Percentiles rank a stretch among this genome's conserved stretches.
Conservation (phyloP, 2,797 vertebrate species). For the Sebastes nivosus region DNA sequence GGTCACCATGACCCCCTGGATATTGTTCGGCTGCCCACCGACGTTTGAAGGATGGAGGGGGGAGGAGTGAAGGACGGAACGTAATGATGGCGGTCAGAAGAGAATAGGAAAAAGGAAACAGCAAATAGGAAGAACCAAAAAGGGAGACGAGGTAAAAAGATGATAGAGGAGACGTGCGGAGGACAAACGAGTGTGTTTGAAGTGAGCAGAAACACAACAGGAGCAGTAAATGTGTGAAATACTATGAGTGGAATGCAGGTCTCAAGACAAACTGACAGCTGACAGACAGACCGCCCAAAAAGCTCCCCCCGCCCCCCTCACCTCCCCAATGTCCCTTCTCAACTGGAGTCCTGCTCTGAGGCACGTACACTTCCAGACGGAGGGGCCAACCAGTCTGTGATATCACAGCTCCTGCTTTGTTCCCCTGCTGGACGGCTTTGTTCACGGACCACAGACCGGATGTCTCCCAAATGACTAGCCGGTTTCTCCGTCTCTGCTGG, state of each 20-base stretch:
- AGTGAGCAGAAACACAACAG: background rate
- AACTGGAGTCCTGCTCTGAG: constrained; percentile 70
- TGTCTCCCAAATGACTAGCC: constrained; percentile 66
- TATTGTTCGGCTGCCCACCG: constrained; percentile 88
- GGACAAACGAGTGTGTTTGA: background rate
- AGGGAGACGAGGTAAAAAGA: constrained; percentile 18
- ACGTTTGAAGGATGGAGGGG: constrained; percentile 71
- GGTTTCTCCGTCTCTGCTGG: constrained; percentile 39
- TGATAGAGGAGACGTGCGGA: constrained; percentile 9
- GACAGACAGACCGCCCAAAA: constrained; percentile 44
- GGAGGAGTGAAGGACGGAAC: constrained; percentile 54
- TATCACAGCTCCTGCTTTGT: constrained; percentile 72
- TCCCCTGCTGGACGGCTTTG: constrained; percentile 68
- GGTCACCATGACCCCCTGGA: constrained; percentile 89
- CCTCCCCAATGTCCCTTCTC: constrained; percentile 41
- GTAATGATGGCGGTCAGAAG: constrained; percentile 28
- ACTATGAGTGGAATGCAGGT: background rate
- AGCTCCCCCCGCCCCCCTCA: background rate
- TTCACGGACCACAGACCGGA: constrained; percentile 73
- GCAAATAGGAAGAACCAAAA: constrained; percentile 75
- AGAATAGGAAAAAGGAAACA: constrained; percentile 77
- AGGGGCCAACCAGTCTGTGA: constrained; percentile 76
- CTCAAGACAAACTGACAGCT: constrained; percentile 45
- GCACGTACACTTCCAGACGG: constrained; percentile 82
- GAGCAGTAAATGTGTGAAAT: constrained; percentile 2